These are phyloP conservation scores for Margarornis squamiger DNA, from an alignment of 2,797 vertebrate species.

Conservation along the genomic window DNA sequence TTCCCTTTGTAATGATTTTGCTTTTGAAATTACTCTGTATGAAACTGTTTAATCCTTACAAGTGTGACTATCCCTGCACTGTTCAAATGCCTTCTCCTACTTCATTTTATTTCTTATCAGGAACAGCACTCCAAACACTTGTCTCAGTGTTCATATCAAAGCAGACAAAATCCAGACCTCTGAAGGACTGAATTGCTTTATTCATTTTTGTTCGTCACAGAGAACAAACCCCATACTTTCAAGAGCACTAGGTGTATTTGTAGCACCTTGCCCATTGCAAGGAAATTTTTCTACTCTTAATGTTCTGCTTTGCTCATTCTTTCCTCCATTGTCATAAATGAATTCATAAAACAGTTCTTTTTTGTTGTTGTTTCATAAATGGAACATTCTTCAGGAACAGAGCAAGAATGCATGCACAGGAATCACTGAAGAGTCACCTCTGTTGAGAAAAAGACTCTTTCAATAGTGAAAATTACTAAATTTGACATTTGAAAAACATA, in stretches of 20 bases:
- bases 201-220: constrained; percentile 69
- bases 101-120: constrained; percentile 74
- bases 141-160: constrained; percentile 78
- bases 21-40: constrained; percentile 72
- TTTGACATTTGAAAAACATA: background rate
- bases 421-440: background rate
- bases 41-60: constrained; percentile 73
- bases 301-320: constrained; percentile 66
- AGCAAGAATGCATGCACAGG: constrained; percentile 18
- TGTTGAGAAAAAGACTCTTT: constrained; percentile 15
- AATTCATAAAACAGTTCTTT: constrained; percentile 65
- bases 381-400: constrained; percentile 30
- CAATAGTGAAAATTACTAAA: constrained; percentile 6
- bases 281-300: constrained; percentile 56
- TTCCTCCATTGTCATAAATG: constrained; percentile 60
- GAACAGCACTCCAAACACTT: constrained; percentile 75
- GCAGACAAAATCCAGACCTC: constrained; percentile 74
- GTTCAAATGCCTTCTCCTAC: constrained; percentile 69
- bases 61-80: constrained; percentile 74
- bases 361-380: constrained; percentile 54
- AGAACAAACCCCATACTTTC: constrained; percentile 63
- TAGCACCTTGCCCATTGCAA: constrained; percentile 53
- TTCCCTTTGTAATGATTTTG: constrained; percentile 55
- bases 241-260: constrained; percentile 60
- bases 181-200: constrained; percentile 70